A percentile compares a stretch with the other conserved stretches of the same genome.
Conservation (phyloP, 2,888 invertebrate genomes). For the Hyppa rectilinea region DNA sequence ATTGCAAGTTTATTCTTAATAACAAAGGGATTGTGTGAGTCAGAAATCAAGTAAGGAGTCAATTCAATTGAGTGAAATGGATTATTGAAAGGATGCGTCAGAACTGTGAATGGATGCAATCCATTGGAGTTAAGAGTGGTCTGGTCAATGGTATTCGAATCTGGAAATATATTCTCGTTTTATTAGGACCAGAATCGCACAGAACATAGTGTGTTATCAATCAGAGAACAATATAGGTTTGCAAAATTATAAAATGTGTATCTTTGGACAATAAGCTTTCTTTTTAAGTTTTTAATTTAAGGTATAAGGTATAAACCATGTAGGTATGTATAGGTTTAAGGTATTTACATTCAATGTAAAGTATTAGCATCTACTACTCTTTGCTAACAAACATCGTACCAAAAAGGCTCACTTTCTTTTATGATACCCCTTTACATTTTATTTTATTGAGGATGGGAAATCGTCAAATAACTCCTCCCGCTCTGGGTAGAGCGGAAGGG, state of each 20-base stretch:
- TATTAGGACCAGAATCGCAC: not conserved
- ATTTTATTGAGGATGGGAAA: no score
- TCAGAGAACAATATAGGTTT: not conserved
- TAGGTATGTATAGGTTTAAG: no score
- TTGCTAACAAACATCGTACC: not conserved
- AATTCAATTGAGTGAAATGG: slow-evolving; percentile 25
- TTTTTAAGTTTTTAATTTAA: not conserved
- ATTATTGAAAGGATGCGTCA: slow-evolving; percentile 38
- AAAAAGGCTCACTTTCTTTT: not conserved
- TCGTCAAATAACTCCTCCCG: no score
- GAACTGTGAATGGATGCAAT: slow-evolving; percentile 17
- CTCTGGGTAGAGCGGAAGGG: no score
- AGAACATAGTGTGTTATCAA: not conserved
- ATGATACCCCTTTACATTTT: no score
- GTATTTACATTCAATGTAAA: not conserved
- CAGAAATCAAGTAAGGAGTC: not conserved
- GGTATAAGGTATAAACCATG: no score
- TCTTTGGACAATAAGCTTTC: not conserved
- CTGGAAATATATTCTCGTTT: not conserved
- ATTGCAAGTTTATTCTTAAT: not conserved
- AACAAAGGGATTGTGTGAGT: not conserved
- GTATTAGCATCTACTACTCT: not conserved
- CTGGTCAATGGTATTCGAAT: slow-evolving; percentile 16
- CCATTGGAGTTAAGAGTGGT: slow-evolving; percentile 10
- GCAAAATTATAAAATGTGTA: not conserved